These are phyloP conservation scores for Nasua narica DNA, from an alignment of 2,797 vertebrate genomes.

Conservation along the genomic window DNA sequence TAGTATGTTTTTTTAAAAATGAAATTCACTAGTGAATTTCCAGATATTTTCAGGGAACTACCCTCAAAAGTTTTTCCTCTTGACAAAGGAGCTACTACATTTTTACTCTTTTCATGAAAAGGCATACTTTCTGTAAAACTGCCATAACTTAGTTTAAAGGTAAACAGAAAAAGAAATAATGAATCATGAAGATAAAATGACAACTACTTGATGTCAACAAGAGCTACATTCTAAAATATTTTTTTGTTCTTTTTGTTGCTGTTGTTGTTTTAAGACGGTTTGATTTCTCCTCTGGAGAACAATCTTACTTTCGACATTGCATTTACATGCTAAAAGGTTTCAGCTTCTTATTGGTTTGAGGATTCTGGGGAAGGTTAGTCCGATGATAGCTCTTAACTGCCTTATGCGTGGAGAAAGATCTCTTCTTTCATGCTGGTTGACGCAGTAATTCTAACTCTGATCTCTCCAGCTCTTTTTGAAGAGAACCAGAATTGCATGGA, in stretches of 20 bases:
- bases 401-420: not conserved
- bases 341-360: not conserved
- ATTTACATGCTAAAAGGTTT: not conserved
- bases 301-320: not conserved
- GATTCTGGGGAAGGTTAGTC: not conserved
- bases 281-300: not conserved
- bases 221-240: not conserved
- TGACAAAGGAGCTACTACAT: not conserved
- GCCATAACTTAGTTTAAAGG: not conserved
- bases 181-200: not conserved
- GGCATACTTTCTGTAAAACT: not conserved
- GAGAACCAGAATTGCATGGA: not conserved
- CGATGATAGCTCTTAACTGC: fast-evolving
- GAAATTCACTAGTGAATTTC: not conserved
- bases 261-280: not conserved
- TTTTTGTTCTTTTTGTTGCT: not conserved
- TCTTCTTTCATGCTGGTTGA: not conserved
- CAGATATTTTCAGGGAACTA: not conserved
- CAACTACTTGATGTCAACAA: not conserved
- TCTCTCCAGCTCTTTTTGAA: not conserved
- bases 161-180: not conserved
- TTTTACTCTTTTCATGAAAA: constrained; percentile 16
- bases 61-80: not conserved
- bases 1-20: not conserved
- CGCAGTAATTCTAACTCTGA: not conserved